Conservation (phyloP, 30 jellyfish, hydroid and myxozoan genomes). For the Rhopilema esculentum region DNA sequence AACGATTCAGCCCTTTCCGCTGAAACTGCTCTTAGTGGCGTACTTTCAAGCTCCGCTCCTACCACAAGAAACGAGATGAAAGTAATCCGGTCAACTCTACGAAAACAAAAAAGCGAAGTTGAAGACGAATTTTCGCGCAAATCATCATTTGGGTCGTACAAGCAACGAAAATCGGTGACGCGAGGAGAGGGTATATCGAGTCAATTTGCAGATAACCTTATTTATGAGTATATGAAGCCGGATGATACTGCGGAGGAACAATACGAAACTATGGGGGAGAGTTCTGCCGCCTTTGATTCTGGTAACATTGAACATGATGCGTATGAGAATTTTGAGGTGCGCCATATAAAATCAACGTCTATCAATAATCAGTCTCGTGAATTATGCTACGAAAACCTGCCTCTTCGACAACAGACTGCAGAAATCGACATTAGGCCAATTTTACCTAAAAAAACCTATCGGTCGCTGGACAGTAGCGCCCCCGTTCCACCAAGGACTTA, state of each 20-base stretch:
- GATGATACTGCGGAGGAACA: slow-evolving; percentile 12
- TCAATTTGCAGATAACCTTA: slow-evolving; percentile 32
- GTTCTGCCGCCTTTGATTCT: not conserved
- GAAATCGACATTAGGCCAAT: not conserved
- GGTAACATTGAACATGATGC: not conserved
- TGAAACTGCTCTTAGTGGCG: slow-evolving; percentile 35
- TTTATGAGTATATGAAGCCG: slow-evolving; percentile 49
- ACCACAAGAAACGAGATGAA: slow-evolving; percentile 54
- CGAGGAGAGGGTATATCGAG: not conserved
- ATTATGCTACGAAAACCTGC: slow-evolving; percentile 38
- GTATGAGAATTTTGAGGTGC: slow-evolving; percentile 6
- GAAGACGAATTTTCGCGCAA: slow-evolving; percentile 29
- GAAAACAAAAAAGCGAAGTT: slow-evolving; percentile 3
- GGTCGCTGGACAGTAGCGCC: not conserved
- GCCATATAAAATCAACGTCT: not conserved
- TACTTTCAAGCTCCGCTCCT: slow-evolving; percentile 70
- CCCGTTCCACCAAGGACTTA: slow-evolving; percentile 63
- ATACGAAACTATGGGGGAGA: slow-evolving; percentile 45
- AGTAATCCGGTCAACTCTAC: slow-evolving; percentile 4
- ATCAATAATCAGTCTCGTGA: not conserved
- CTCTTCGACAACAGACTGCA: not conserved
- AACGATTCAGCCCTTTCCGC: not conserved
- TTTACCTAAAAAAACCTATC: not conserved
- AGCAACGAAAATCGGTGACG: slow-evolving; percentile 7
- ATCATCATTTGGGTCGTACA: slow-evolving; percentile 61